These are phyloP conservation scores for Sarcophaga bullata DNA, from an alignment of 1,140 invertebrate species.

Conservation along the genomic window DNA sequence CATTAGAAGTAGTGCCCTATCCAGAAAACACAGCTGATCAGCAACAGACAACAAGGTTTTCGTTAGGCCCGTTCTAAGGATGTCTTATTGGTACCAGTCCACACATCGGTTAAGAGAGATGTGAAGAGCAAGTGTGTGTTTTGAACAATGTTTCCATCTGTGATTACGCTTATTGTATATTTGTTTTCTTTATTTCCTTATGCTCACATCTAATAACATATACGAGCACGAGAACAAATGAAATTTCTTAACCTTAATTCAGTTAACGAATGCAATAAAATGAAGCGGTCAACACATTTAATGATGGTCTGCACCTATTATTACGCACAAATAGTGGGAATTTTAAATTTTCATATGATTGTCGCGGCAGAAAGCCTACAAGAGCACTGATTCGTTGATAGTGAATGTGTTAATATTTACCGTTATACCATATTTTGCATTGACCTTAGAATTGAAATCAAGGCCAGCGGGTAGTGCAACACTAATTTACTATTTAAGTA, in stretches of 20 bases:
- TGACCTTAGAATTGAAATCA: neutral
- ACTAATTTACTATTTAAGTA: neutral
- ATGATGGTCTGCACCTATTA: neutral
- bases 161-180: too few species aligned
- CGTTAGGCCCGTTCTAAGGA: too few species aligned
- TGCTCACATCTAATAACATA: too few species aligned
- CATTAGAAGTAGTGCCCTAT: slow-evolving; percentile 62
- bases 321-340: neutral
- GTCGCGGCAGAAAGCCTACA: neutral
- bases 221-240: too few species aligned
- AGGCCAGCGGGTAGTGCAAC: neutral
- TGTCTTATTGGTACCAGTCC: too few species aligned
- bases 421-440: neutral
- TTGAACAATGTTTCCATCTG: too few species aligned
- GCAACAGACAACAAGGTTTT: too few species aligned
- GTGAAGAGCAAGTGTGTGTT: too few species aligned
- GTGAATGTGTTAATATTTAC: neutral
- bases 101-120: too few species aligned
- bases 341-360: neutral
- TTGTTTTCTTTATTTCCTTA: too few species aligned
- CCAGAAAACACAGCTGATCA: too few species aligned
- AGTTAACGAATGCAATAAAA: neutral
- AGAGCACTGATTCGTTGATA: neutral
- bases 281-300: slow-evolving; percentile 20
- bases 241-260: neutral